Percentiles rank a stretch among this genome's conserved stretches.
Conservation (phyloP, 2,888 invertebrate genomes). For the Drosophila lacicola region DNA sequence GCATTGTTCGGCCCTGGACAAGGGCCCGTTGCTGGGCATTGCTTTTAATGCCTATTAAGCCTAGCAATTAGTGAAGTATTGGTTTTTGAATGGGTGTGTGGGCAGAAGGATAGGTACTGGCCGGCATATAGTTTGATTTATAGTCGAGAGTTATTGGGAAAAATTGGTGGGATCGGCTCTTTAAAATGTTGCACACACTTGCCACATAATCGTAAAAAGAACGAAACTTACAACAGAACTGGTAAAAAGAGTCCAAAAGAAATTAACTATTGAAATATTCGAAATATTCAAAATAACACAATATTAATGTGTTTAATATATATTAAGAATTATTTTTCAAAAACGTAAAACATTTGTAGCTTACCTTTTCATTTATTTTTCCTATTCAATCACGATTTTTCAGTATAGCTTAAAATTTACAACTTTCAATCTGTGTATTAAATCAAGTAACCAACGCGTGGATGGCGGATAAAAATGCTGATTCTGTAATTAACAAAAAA, state of each 20-base stretch:
- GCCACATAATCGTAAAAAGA: background rate
- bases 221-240: background rate
- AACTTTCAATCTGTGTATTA: too few species aligned
- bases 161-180: slow-evolving; percentile 14
- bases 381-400: too few species aligned
- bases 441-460: too few species aligned
- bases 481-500: too few species aligned
- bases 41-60: slow-evolving; percentile 79
- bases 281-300: background rate
- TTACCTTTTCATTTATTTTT: background rate
- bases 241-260: background rate
- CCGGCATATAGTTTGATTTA: slow-evolving; percentile 60
- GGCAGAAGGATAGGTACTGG: slow-evolving; percentile 15
- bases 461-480: too few species aligned
- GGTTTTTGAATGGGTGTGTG: slow-evolving; percentile 64
- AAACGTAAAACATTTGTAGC: background rate
- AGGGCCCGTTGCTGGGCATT: slow-evolving; percentile 66
- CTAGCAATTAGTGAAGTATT: slow-evolving; percentile 76
- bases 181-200: slow-evolving; percentile 26
- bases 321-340: too few species aligned
- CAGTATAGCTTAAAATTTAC: too few species aligned
- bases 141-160: slow-evolving; percentile 52
- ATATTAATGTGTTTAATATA: background rate
- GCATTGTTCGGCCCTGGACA: slow-evolving; percentile 66
- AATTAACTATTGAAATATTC: background rate